Percentiles rank a stretch among this genome's conserved stretches.
Conservation (phyloP, 2,888 invertebrate genomes). For the Podotricha telesiphe region DNA sequence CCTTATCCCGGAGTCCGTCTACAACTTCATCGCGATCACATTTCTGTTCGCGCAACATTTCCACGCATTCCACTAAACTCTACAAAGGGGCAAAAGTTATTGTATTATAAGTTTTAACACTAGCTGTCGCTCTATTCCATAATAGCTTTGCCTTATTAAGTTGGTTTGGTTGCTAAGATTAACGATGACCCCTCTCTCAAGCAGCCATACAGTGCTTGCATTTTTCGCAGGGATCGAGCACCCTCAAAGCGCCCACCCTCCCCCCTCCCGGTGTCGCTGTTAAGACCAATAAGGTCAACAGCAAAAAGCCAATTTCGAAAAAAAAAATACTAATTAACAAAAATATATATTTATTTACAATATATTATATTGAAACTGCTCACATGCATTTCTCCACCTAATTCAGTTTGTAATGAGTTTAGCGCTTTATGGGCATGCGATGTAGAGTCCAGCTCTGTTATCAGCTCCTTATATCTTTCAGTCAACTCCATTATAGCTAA, state of each 20-base stretch:
- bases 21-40: constrained; percentile 70
- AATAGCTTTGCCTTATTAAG: no score
- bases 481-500: constrained; percentile 66
- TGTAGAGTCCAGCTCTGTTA: constrained; percentile 56
- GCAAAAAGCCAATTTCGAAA: no score
- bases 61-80: constrained; percentile 63
- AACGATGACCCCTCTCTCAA: no score
- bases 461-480: constrained; percentile 59
- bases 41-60: constrained; percentile 69
- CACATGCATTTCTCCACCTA: constrained; percentile 60
- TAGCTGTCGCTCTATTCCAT: no score
- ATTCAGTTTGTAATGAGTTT: constrained; percentile 51
- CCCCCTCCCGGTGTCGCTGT: no score
- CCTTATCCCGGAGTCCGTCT: constrained; percentile 72
- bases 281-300: no score
- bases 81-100: constrained; percentile 43
- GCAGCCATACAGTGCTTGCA: no score
- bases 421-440: constrained; percentile 55
- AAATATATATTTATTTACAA: no score
- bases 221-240: no score
- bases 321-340: no score
- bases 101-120: neutral
- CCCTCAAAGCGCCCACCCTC: no score
- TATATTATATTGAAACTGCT: constrained; percentile 25
- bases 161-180: no score